These are phyloP conservation scores for Alloplasta piceator DNA, from an alignment of 2,888 invertebrate species.

Conservation along the genomic window DNA sequence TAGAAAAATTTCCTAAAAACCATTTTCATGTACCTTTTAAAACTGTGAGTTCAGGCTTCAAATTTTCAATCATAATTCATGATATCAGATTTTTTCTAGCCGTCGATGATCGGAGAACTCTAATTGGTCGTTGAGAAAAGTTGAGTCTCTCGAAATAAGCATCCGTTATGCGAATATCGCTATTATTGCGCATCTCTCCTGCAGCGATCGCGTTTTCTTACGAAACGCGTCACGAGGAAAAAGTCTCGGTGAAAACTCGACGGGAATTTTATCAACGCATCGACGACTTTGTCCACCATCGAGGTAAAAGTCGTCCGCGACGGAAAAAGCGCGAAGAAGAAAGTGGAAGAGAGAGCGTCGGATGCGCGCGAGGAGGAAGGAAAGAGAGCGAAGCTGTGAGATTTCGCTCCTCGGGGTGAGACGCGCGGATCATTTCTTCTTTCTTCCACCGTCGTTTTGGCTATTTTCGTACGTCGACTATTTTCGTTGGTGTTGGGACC, in stretches of 20 bases:
- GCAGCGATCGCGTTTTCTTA: slow-evolving; percentile 19
- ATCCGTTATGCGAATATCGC: slow-evolving; percentile 3
- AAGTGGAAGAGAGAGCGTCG: not conserved
- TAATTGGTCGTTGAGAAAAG: no score
- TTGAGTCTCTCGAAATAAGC: no score
- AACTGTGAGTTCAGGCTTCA: no score
- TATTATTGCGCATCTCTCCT: slow-evolving; percentile 56
- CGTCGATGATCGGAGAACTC: no score
- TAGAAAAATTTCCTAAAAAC: no score
- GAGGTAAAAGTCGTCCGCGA: not conserved
- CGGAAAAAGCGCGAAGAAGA: not conserved
- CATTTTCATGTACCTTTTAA: no score
- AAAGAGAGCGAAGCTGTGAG: slow-evolving; percentile 19
- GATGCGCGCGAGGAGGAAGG: not conserved
- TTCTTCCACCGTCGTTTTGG: slow-evolving; percentile 75
- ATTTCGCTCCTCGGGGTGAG: slow-evolving; percentile 47
- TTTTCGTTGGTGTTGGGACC: slow-evolving; percentile 63
- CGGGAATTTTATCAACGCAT: not conserved
- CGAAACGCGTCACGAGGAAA: not conserved
- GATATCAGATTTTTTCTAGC: no score
- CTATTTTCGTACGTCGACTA: slow-evolving; percentile 81
- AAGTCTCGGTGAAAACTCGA: not conserved
- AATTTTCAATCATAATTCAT: no score
- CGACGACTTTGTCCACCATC: not conserved
- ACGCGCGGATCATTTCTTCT: slow-evolving; percentile 69